Evolutionary conservation across 2,113 vertebrate species (phyloP).

Genomic region (Sclerurus mexicanus): DNA sequence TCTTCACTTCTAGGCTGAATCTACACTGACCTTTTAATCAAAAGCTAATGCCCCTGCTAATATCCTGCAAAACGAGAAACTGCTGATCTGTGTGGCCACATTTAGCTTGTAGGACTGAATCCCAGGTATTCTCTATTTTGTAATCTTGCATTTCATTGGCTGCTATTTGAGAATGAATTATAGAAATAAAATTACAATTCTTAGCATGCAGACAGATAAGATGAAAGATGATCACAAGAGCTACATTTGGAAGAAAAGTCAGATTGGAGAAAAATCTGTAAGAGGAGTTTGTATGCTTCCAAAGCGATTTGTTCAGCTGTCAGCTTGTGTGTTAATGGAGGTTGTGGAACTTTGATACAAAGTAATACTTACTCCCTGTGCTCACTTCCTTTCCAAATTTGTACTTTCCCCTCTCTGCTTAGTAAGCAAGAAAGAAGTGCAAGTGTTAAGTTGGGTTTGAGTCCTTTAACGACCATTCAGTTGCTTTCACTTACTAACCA

Average conservation of each 20-base stretch:
- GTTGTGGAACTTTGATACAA: not conserved
- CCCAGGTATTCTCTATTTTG: not conserved
- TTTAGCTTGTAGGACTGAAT: not conserved
- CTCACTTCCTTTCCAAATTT: not conserved
- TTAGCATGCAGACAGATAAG: not conserved
- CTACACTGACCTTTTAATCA: not conserved
- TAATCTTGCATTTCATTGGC: not conserved
- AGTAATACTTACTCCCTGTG: not conserved
- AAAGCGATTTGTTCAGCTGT: not conserved
- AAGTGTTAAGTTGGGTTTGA: not conserved
- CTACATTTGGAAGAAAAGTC: not conserved
- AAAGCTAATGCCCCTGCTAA: not conserved
- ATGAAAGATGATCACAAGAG: not conserved
- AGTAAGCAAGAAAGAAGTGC: not conserved
- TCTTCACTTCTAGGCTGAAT: not conserved
- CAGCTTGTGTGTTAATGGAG: fast-evolving
- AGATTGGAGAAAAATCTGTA: not conserved
- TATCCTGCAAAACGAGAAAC: not conserved
- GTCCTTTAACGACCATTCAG: not conserved
- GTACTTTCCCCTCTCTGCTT: not conserved
- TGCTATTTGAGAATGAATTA: not conserved
- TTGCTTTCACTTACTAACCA: not conserved
- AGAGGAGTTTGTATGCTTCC: not conserved
- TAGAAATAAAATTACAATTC: not conserved
- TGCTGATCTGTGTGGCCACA: not conserved